Percentiles rank a stretch among this genome's conserved stretches.
These are phyloP conservation scores for Therioaphis trifolii DNA, from an alignment of 2,888 invertebrate genomes.

Conservation along the genomic window DNA sequence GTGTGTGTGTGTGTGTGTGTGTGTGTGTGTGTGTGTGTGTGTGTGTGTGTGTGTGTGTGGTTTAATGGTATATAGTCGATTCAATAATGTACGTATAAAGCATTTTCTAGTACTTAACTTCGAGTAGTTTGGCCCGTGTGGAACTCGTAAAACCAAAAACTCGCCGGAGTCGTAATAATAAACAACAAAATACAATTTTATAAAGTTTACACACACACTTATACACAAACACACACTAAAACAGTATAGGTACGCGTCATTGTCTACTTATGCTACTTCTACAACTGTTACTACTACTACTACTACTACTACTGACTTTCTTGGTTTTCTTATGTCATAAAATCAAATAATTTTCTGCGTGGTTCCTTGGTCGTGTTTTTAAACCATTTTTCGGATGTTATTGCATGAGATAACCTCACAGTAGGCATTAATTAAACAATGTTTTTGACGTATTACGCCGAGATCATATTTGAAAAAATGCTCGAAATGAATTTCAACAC, in stretches of 20 bases:
- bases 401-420: too few relatives aligned
- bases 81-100: background rate
- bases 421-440: too few relatives aligned
- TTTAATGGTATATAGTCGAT: background rate
- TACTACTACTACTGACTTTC: background rate
- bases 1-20: too few relatives aligned
- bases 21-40: too few relatives aligned
- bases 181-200: slow-evolving; percentile 44
- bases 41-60: background rate
- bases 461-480: too few relatives aligned
- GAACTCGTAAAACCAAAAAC: slow-evolving; percentile 38
- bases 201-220: background rate
- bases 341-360: background rate
- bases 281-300: background rate
- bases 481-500: too few relatives aligned
- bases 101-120: slow-evolving; percentile 32
- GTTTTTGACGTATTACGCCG: too few relatives aligned
- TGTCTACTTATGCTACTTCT: background rate
- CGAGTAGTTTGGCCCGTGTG: slow-evolving; percentile 21
- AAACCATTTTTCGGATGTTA: too few relatives aligned
- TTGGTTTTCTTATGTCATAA: too few relatives aligned
- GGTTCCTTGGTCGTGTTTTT: too few relatives aligned
- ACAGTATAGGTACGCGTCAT: too few relatives aligned
- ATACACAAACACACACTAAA: background rate
- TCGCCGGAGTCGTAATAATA: slow-evolving; percentile 29